Evolutionary conservation across 2,888 invertebrate genomes (phyloP).

Genomic region (Lasioglossum villosulum): DNA sequence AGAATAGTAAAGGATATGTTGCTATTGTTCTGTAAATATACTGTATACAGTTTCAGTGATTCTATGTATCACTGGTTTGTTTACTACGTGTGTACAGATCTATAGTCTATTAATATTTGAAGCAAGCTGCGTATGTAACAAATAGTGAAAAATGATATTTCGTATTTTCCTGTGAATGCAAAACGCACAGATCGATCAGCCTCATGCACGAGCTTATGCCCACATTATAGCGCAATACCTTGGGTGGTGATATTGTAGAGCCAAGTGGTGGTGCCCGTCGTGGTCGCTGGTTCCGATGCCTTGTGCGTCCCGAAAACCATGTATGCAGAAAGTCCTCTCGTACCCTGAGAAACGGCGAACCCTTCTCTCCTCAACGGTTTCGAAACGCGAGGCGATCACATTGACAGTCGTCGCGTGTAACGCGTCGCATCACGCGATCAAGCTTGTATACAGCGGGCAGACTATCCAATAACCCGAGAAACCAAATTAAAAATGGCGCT

Average conservation of each 20-base stretch:
- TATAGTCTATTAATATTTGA: background rate
- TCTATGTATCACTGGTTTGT: background rate
- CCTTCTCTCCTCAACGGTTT: background rate
- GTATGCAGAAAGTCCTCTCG: slow-evolving; percentile 40
- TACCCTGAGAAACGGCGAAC: slow-evolving; percentile 9
- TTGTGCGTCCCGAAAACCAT: slow-evolving; percentile 65
- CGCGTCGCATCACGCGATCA: slow-evolving; percentile 30
- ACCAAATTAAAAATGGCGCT: background rate
- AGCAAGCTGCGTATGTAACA: background rate
- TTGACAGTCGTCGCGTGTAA: slow-evolving; percentile 24
- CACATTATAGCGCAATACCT: slow-evolving; percentile 52
- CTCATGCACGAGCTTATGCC: background rate
- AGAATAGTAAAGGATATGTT: background rate
- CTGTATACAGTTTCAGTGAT: background rate
- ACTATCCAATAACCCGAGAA: background rate
- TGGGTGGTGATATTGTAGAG: slow-evolving; percentile 65
- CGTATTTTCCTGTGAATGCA: background rate
- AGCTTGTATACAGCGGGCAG: background rate
- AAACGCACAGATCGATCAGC: background rate
- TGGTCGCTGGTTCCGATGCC: slow-evolving; percentile 54
- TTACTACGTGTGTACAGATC: background rate
- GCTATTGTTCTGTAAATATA: background rate
- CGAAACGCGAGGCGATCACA: slow-evolving; percentile 21
- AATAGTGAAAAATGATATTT: background rate
- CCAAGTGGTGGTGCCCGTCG: slow-evolving; percentile 67